phyloP scores from a whole-genome alignment of 2,113 vertebrate genomes.

The Ahaetulla prasina region DNA sequence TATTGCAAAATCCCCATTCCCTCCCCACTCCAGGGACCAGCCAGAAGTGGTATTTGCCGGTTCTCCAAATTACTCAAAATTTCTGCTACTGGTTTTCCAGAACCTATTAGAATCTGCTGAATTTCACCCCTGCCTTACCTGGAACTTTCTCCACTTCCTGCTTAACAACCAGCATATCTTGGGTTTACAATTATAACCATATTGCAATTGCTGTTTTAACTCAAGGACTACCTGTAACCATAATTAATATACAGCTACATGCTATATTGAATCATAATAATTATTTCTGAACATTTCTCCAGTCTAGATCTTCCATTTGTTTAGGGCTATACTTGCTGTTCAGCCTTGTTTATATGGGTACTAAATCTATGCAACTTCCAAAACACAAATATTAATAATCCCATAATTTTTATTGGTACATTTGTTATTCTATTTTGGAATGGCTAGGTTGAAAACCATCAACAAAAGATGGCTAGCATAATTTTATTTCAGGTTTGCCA shows the following conservation, averaged over 20 bases:
- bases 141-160: not conserved
- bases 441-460: not conserved
- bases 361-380: not conserved
- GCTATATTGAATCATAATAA: not conserved
- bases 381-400: not conserved
- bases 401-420: not conserved
- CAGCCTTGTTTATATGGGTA: not conserved
- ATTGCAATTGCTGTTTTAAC: not conserved
- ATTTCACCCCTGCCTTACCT: not conserved
- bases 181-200: not conserved
- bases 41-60: too few relatives aligned
- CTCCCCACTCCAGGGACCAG: too few relatives aligned
- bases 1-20: too few relatives aligned
- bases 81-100: too few relatives aligned
- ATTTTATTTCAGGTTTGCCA: not conserved
- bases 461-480: not conserved
- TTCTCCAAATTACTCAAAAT: too few relatives aligned
- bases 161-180: not conserved
- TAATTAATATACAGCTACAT: not conserved
- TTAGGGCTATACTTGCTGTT: not conserved
- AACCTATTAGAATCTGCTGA: too few relatives aligned
- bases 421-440: not conserved
- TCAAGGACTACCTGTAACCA: not conserved
- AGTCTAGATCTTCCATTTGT: not conserved
- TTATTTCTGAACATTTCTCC: not conserved